A percentile compares a stretch with the other conserved stretches of the same genome.
Evolutionary conservation across 2,888 invertebrate genomes (phyloP).

Genomic region (Cyclophora albipunctata): DNA sequence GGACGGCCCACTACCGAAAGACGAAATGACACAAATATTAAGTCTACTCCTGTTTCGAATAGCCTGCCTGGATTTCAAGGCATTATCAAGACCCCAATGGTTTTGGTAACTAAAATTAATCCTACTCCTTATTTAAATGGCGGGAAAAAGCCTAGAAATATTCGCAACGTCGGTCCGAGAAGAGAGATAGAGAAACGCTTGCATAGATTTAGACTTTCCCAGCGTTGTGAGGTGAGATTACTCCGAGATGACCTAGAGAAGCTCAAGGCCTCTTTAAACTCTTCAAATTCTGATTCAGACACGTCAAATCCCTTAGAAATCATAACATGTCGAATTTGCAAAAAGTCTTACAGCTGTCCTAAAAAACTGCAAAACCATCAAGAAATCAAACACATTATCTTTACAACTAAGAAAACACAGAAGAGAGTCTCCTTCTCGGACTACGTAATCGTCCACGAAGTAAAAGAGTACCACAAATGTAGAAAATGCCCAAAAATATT

Average conservation of each 20-base stretch:
- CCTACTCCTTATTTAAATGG: too few relatives aligned
- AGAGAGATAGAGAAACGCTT: too few relatives aligned
- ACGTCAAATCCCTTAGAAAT: conserved; percentile 16
- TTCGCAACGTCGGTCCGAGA: too few relatives aligned
- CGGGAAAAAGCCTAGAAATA: too few relatives aligned
- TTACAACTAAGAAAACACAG: conserved; percentile 37
- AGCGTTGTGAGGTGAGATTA: conserved; percentile 37
- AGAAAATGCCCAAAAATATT: conserved; percentile 57
- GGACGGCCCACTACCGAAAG: too few relatives aligned
- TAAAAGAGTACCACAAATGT: conserved; percentile 55
- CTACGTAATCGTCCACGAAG: conserved; percentile 52
- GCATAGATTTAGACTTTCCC: conserved; percentile 13
- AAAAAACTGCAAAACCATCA: conserved; percentile 50
- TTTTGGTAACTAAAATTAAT: too few relatives aligned
- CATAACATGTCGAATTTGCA: conserved; percentile 51
- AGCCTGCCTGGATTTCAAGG: too few relatives aligned
- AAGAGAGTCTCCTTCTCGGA: conserved; percentile 62
- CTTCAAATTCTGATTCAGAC: conserved; percentile 27
- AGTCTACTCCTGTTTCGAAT: too few relatives aligned
- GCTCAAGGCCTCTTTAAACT: conserved; percentile 23
- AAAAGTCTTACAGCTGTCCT: conserved; percentile 43
- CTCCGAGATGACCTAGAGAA: conserved; percentile 34
- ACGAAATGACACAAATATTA: too few relatives aligned
- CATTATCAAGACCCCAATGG: too few relatives aligned
- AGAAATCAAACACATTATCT: conserved; percentile 51